Evolutionary conservation across 2,888 invertebrate species (phyloP).

Genomic region (Sphaerophoria taeniata): DNA sequence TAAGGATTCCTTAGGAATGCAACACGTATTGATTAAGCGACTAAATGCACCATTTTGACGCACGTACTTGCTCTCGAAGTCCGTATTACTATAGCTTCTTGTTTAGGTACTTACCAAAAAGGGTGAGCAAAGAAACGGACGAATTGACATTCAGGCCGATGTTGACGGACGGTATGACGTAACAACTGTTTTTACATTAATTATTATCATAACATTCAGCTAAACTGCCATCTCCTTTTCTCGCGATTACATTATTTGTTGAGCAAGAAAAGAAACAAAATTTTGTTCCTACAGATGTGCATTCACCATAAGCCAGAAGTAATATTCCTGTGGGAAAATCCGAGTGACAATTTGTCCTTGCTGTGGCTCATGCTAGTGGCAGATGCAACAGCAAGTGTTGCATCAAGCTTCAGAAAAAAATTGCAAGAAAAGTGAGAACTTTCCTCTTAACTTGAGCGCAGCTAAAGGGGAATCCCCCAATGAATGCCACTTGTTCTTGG

Average conservation of each 20-base stretch:
- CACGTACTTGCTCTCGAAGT: no score
- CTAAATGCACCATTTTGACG: no score
- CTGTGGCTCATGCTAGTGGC: slow-evolving; percentile 22
- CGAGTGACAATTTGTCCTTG: slow-evolving; percentile 62
- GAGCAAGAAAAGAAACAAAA: slow-evolving; percentile 25
- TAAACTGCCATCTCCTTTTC: no score
- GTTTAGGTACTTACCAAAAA: no score
- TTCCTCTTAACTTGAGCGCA: slow-evolving; percentile 12
- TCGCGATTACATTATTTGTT: slow-evolving; percentile 1
- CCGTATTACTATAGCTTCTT: no score
- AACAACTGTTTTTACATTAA: no score
- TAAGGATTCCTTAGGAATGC: no score
- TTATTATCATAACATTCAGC: no score
- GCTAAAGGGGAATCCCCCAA: slow-evolving; percentile 4
- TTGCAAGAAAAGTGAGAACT: slow-evolving; percentile 53
- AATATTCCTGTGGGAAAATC: slow-evolving; percentile 63
- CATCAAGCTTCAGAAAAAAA: slow-evolving; percentile 46
- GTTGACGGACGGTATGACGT: no score
- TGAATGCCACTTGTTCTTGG: slow-evolving; percentile 41
- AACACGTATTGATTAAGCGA: no score
- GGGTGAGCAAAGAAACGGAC: no score
- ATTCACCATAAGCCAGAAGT: not conserved
- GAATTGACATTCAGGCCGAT: no score
- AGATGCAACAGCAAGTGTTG: slow-evolving; percentile 60
- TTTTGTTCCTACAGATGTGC: slow-evolving; percentile 31